Evolutionary conservation across 2,113 vertebrate species (phyloP).

Genomic region (Sinosuthora webbiana): DNA sequence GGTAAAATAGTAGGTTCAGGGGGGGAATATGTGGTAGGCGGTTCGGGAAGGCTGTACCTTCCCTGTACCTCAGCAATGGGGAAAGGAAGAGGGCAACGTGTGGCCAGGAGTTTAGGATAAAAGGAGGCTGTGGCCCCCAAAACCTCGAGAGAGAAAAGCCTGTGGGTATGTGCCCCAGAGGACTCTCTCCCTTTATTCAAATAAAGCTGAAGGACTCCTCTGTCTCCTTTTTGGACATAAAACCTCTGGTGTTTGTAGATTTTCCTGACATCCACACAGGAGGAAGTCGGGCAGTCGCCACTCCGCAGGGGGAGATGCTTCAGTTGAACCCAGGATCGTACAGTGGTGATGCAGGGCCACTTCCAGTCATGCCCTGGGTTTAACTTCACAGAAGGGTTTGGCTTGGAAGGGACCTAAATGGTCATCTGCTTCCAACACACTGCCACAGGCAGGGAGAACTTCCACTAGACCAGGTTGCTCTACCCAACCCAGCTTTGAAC

Average conservation of each 20-base stretch:
- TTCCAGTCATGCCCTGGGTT: background rate
- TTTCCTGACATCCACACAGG: background rate
- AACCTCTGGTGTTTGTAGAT: background rate
- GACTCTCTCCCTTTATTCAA: background rate
- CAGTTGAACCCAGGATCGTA: accelerated
- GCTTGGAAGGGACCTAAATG: background rate
- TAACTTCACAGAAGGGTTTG: background rate
- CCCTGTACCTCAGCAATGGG: background rate
- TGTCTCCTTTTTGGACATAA: too few relatives aligned
- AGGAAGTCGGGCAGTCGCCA: background rate
- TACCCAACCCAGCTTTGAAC: background rate
- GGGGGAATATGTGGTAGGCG: accelerated
- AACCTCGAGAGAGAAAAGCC: background rate
- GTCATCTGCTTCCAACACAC: background rate
- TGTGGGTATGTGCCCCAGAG: accelerated
- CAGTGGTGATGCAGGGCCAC: accelerated
- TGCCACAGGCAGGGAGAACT: background rate
- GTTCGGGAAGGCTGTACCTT: background rate
- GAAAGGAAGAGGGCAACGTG: background rate
- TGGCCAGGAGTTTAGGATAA: accelerated
- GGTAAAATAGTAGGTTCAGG: background rate
- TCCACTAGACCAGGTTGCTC: background rate
- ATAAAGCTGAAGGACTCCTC: background rate
- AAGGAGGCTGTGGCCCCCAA: accelerated
- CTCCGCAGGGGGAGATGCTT: accelerated